Base-by-base conservation (phyloP, 2,797 vertebrate species). In the Acanthurus leucopareius region DNA sequence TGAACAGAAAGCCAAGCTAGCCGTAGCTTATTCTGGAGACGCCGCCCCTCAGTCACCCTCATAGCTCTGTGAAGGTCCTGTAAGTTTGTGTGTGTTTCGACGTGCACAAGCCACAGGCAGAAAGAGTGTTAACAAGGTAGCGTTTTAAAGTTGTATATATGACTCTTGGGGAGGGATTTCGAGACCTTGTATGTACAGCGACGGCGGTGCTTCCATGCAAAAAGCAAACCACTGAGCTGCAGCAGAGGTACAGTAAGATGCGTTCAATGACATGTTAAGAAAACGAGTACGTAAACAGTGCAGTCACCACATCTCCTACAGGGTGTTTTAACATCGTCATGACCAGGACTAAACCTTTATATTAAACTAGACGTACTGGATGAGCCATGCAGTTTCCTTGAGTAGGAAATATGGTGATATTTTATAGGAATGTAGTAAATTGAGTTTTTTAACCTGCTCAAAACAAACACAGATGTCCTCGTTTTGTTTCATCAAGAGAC, bases 1-100 rank as follows among this genome's bases (percentile, higher is more conserved):
- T 91, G 92, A 87, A 90, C 90, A 88, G 68, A 91, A 89, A 89
- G 85, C 88, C 77, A 28, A 89, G 88, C 87, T 65, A 62, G 69
- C 75, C 25, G 22, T 80, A 84, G 86, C 88, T 88, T 87, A 88
- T 88, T 66, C 79, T 88, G 87, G 88, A 94, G 90, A 93, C 74
- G 69, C 90, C 82, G 17, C 25, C 84, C 88, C 73, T 84, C 82
- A 59, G 87, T 79, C 54, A 15, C 86, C 87, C 83, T 79, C 77
- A 82, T 57, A 85, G 78, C 82, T 88, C 85, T 69, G 71, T 74
- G 75, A 79, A 83, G 61, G 58, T 86, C 60, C 59, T 59, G 64
- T 59, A 38, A 32, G 63, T 82, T 56, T 77, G 80, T 66, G 79
- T 72, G 80, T 69, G 85, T 65, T 89, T 83, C 73, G 69, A 71